Conservation (phyloP, 2,888 invertebrate genomes). For the Drosophila kuntzei region DNA sequence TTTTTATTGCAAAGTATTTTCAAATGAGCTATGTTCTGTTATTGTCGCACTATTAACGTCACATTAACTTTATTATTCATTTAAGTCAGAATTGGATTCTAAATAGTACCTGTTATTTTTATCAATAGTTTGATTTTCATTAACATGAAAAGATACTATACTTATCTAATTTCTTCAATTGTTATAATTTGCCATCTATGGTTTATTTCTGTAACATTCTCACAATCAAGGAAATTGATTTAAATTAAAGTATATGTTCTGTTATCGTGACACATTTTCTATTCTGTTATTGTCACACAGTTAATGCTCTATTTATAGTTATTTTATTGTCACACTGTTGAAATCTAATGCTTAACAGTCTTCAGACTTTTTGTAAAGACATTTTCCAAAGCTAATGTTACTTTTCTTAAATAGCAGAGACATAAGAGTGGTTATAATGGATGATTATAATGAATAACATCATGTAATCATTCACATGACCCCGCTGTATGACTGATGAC, state of each 20-base stretch:
- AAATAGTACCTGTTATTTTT: neutral
- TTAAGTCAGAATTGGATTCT: neutral
- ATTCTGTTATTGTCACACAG: neutral
- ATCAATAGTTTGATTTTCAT: neutral
- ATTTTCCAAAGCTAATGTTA: neutral
- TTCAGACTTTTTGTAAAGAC: neutral
- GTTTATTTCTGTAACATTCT: neutral
- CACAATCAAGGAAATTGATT: too few species aligned
- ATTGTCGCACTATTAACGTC: neutral
- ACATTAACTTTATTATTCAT: neutral
- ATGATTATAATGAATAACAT: conserved; percentile 29
- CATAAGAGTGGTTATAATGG: conserved; percentile 9
- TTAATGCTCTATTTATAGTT: neutral
- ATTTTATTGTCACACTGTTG: neutral
- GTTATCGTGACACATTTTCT: neutral
- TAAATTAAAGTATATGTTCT: too few species aligned
- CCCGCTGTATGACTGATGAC: conserved; percentile 51
- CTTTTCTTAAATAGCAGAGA: conserved; percentile 3
- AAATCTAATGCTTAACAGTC: neutral
- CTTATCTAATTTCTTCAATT: neutral
- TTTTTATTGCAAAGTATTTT: neutral
- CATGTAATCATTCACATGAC: conserved; percentile 87
- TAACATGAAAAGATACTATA: neutral
- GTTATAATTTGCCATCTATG: too few species aligned
- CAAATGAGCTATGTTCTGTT: neutral